Evolutionary conservation across 2,888 invertebrate genomes (phyloP), one percentile per base, ranked within the genome.

Genomic region (Parapristionchus giblindavisi): DNA sequence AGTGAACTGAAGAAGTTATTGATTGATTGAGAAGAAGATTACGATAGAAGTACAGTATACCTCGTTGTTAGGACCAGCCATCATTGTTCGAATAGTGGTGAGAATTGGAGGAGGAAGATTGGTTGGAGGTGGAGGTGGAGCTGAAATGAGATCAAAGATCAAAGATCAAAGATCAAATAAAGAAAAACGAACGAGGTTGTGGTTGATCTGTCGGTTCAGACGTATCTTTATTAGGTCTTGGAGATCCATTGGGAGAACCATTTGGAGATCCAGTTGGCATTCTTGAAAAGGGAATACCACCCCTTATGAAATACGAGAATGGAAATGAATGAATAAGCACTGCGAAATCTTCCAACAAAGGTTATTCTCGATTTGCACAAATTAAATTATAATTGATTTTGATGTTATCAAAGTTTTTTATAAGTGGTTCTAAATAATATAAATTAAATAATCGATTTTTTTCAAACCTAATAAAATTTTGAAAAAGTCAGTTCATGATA

Each of bases 31-130:
- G 38, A 4, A 38, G 21, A 27, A 3, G 40, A 27, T 38, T 68
- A 24, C 36, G 21, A 38, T 17, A 11, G 5, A 43, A 21, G 8
- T n/a, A 11, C 24, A 3, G 48, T 27, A 24, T 0, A 54, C 70
- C 70, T 71, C 56, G 40, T 71, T 71, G 56, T 71, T 71, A 21
- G 54, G 27, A 29, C 70, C 70, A 54, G 70, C 70, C 70, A 71
- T 71, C 70, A 71, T 71, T 24, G 70, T 56, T 8, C 68, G 68
- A 68, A 68, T 68, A 17, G 34, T 34, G n/a, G 52, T 52, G 36
- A 52, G 34, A n/a, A 68, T 68, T n/a, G 68, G 68, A 24, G 68
- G 68, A 34, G 51, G 51, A 34, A 52, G 52, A 68, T 68, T 51
- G 36, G 51, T 34, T 34, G 52, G 68, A 68, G 36, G 68, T 14